Evolutionary conservation across 2,888 invertebrate genomes (phyloP).

Genomic region (Epinotia ramella): DNA sequence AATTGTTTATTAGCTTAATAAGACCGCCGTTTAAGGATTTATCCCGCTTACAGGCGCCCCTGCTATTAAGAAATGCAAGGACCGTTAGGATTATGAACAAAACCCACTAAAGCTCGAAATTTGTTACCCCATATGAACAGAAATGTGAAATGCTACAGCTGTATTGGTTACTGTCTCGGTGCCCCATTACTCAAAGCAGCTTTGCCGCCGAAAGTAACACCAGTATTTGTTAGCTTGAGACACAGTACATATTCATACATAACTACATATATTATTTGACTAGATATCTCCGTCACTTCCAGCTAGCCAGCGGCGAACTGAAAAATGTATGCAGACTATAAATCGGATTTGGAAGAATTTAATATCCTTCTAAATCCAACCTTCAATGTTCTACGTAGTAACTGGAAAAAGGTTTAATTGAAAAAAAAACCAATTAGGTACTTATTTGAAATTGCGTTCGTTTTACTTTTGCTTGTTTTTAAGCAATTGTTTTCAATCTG

Average conservation of each 20-base stretch:
- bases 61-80: background rate
- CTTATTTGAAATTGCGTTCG: too few relatives aligned
- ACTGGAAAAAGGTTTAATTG: too few relatives aligned
- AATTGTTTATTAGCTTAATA: too few relatives aligned
- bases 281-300: background rate
- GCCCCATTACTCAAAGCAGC: conserved; percentile 9
- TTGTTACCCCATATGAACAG: conserved; percentile 9
- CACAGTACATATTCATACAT: background rate
- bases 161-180: background rate
- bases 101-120: conserved; percentile 10
- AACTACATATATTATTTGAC: background rate
- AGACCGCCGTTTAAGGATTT: too few relatives aligned
- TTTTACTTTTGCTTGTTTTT: too few relatives aligned
- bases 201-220: background rate
- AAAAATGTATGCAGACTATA: background rate
- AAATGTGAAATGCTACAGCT: conserved; percentile 17
- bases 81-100: background rate
- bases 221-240: background rate
- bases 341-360: too few relatives aligned
- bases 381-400: too few relatives aligned
- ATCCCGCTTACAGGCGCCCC: too few relatives aligned
- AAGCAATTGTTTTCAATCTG: too few relatives aligned
- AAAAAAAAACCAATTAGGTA: too few relatives aligned
- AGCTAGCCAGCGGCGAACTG: background rate
- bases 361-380: too few relatives aligned